phyloP scores from a whole-genome alignment of 37 sponge, comb jelly and placozoan genomes.

The Haliclona indistincta region DNA sequence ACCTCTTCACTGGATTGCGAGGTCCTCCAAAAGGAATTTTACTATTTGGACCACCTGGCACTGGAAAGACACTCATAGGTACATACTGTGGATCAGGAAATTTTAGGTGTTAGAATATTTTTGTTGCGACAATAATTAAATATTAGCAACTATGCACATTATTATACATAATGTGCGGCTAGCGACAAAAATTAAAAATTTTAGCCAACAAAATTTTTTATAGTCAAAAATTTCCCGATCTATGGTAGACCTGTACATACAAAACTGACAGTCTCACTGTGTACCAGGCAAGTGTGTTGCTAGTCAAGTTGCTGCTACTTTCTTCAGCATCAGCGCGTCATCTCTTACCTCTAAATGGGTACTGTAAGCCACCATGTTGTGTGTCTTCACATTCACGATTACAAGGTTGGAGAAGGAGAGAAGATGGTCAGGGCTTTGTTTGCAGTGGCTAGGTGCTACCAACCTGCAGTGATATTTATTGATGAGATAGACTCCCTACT shows the following conservation, averaged over 20 bases:
- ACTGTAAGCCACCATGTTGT: background rate
- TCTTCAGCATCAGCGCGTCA: constrained; percentile 99
- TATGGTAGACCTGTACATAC: too few species aligned
- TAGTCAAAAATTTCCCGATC: too few species aligned
- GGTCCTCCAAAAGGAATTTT: constrained; percentile 99
- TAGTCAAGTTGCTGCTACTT: constrained; percentile 92
- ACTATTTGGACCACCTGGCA: constrained; percentile 98
- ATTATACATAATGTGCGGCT: background rate
- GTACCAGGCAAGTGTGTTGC: constrained; percentile 93
- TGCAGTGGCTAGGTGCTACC: constrained; percentile 90
- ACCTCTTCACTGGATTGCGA: constrained; percentile 95
- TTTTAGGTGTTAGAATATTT: background rate
- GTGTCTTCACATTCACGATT: background rate
- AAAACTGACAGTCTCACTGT: background rate
- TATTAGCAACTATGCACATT: too few species aligned
- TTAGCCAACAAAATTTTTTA: background rate
- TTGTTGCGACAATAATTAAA: too few species aligned
- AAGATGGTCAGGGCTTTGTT: constrained; percentile 99
- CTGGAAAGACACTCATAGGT: constrained; percentile 99
- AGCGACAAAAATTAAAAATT: background rate
- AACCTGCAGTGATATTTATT: constrained; percentile 99
- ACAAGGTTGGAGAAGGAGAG: constrained; percentile 95
- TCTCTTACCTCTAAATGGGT: constrained; percentile 99
- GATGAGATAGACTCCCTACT: constrained; percentile 99
- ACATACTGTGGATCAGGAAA: background rate